Evolutionary conservation across 2,888 invertebrate species (phyloP).

Genomic region (Busseola fusca): DNA sequence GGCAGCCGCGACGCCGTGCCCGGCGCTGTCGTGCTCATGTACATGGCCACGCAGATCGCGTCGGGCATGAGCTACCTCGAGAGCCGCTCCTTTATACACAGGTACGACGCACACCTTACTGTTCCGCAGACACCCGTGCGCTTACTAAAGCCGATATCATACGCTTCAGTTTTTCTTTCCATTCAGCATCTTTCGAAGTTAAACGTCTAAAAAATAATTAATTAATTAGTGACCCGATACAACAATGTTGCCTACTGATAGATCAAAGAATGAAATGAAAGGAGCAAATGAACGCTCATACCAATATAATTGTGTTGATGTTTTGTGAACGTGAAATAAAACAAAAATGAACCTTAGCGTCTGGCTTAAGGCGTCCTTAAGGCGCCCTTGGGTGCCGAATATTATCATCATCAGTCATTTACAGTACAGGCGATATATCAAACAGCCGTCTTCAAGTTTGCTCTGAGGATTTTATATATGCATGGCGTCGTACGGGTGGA

Average conservation of each 20-base stretch:
- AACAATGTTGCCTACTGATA: too few relatives aligned
- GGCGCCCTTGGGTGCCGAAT: not conserved
- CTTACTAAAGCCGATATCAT: not conserved
- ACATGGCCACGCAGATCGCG: constrained; percentile 99
- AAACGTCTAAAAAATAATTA: not conserved
- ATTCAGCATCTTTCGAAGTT: not conserved
- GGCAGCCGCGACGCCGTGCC: constrained; percentile 95
- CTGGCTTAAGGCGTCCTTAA: not conserved
- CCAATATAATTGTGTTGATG: not conserved
- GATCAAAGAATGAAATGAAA: too few relatives aligned
- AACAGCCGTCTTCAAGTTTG: not conserved
- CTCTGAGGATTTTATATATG: not conserved
- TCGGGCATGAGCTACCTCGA: constrained; percentile 99
- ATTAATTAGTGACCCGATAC: too few relatives aligned
- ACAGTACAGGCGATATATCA: not conserved
- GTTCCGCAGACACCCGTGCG: not conserved
- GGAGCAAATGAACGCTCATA: not conserved
- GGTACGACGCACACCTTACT: constrained; percentile 77
- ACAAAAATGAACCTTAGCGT: not conserved
- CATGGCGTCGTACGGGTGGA: too few relatives aligned
- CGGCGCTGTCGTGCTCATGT: constrained; percentile 98
- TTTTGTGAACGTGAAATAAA: not conserved
- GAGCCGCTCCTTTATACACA: constrained; percentile 97
- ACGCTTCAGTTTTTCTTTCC: not conserved
- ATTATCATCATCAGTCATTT: not conserved